Evolutionary conservation across 2,888 invertebrate species (phyloP), one percentile per base, ranked within the genome.

Genomic region (Anoncus sp.): DNA sequence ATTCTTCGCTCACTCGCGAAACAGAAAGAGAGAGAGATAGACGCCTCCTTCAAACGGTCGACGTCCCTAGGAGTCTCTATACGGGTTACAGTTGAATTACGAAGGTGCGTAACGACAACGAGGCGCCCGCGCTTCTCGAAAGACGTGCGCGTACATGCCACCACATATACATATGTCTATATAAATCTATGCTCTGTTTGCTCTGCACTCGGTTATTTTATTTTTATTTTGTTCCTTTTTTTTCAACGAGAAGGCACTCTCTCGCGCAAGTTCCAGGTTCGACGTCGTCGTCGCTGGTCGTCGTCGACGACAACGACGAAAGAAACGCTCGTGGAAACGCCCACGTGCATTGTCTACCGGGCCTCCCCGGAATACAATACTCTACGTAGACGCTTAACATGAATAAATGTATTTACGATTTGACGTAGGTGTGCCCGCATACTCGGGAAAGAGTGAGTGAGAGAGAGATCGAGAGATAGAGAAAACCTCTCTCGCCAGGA

Each of bases 371-470:
- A 90, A 89, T 89, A 90, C 90, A 90, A 90, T 90, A 88, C 89
- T 88, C 85, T 27, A 84, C 84, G 86, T 86, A 76, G 70, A 79
- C 75, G 66, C 85, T 87, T 53, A 86, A 87, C 87, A 89, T 90
- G 89, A 90, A 90, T 90, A 90, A 89, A 90, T 90, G 89, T 88
- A 89, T 90, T 89, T 87, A 85, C 86, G 86, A 88, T 88, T 87
- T 85, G 73, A 79, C 76, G 82, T 82, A 78, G 82, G 80, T 78
- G 77, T 80, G 79, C 73, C 82, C 70, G 78, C 78, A 78, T 76
- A 75, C 67, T 81, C 84, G 82, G 24, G 47, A 53, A 18, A 45
- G 47, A 40, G 49, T 40, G 67, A 57, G 22, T 20, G 59, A 43
- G 59, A 51, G 38, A 47, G 74, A 43, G 43, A 16, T 45, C 24